Base-by-base conservation (phyloP, 2,888 invertebrate genomes). In the Diarsia rubi region DNA sequence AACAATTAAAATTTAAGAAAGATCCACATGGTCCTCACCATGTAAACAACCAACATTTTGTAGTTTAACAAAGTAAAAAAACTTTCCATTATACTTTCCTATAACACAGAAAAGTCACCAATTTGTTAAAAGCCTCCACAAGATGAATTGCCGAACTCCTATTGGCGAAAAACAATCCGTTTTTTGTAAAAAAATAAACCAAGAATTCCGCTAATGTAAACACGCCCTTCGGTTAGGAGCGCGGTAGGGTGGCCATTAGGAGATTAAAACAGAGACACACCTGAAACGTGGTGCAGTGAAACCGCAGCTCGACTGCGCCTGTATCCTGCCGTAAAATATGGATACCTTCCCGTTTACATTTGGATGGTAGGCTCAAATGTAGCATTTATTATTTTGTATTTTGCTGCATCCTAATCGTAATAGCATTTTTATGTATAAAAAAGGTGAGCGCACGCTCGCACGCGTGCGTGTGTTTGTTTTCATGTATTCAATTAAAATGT, bases 211-310 rank as follows among this genome's bases (percentile, higher is more conserved):
- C 54, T 65, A 57, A 77, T 69, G 65, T 78, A 62, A 49, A 66
- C 65, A 45, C 52, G 45, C 52, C 78, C 82, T 71, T 74, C 70
- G 81, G 86, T 81, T 87, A 86, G 86, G 88, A 87, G 90, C 85
- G 87, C 86, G 81, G 86, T 86, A 83, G 84, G 88, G 86, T 80
- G 80, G 80, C 94, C 94, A 95, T 95, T 95, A 95, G 92, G 88
- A 94, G 94, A 95, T 95, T 95, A 95, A 93, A 95, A 93, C 90
- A 87, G 88, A 88, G 91, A 90, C 92, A 92, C 93, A 94, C 94
- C 94, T 93, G 93, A 91, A 91, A 90, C 87, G 66, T 54, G 87
- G 84, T 89, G 90, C 89, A 88, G 81, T 79, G 86, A 87, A 89
- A 92, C 92, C 93, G 80, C 91, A 90, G 83, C 81, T 74, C 76